phyloP scores from a whole-genome alignment of 2,113 vertebrate species.

The Chloroceryle aenea region DNA sequence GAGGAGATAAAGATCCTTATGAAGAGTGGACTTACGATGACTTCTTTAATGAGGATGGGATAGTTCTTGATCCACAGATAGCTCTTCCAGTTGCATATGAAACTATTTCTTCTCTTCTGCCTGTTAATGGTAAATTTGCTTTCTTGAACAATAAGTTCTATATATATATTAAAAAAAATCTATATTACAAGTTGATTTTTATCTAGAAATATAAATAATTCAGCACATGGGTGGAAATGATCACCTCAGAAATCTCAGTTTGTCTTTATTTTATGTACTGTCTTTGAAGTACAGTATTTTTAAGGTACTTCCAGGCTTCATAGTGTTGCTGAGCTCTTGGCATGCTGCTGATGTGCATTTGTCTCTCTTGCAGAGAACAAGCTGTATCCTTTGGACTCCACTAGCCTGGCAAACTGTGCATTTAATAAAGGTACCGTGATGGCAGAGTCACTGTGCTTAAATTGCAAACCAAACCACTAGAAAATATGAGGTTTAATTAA shows the following conservation, averaged over 20 bases:
- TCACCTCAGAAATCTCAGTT: neutral
- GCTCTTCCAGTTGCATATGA: constrained; percentile 91
- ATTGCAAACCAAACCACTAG: neutral
- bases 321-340: neutral
- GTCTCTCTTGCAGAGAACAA: constrained; percentile 79
- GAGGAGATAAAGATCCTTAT: constrained; percentile 83
- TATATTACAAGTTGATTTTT: neutral
- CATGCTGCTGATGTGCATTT: neutral
- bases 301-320: neutral
- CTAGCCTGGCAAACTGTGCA: constrained; percentile 85
- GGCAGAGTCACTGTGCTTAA: neutral
- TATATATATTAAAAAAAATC: neutral
- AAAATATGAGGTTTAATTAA: neutral
- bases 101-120: constrained; percentile 84
- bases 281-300: neutral
- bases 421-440: constrained; percentile 79
- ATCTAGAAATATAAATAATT: neutral
- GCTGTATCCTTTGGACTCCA: constrained; percentile 85
- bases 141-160: neutral
- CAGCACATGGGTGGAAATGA: neutral
- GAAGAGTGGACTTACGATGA: constrained; percentile 87
- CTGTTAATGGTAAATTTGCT: constrained; percentile 79
- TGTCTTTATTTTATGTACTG: neutral
- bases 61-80: constrained; percentile 87
- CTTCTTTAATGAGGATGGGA: constrained; percentile 92